Percentiles rank a stretch among this genome's conserved stretches.
Evolutionary conservation across 2,888 invertebrate genomes (phyloP).

Genomic region (Zhengitettix transpicula): DNA sequence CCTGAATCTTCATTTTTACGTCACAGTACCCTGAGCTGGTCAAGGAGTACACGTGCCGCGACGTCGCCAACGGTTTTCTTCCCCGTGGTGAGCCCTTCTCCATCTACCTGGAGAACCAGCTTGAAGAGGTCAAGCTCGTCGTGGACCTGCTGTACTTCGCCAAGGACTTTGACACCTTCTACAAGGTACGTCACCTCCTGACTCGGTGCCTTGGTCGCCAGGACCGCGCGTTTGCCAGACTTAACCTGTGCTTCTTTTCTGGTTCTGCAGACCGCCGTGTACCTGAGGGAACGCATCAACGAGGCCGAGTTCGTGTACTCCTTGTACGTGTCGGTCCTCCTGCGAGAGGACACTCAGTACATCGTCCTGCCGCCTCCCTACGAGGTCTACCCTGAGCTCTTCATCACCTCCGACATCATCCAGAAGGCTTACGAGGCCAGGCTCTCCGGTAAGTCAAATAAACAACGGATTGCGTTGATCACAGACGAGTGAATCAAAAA

Average conservation of each 20-base stretch:
- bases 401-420: constrained; percentile 40
- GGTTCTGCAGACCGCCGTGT: constrained; percentile 35
- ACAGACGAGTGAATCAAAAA: no score
- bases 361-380: constrained; percentile 33
- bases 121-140: constrained; percentile 30
- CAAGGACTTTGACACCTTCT: constrained; percentile 42
- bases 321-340: constrained; percentile 38
- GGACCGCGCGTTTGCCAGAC: no score
- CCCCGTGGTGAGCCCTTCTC: constrained; percentile 34
- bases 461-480: no score
- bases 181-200: constrained; percentile 20
- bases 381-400: constrained; percentile 47
- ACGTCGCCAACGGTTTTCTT: background rate
- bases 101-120: constrained; percentile 22
- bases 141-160: constrained; percentile 41
- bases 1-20: no score
- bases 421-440: constrained; percentile 25
- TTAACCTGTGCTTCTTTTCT: no score
- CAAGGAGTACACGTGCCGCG: background rate
- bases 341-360: constrained; percentile 37
- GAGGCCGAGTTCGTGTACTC: constrained; percentile 47
- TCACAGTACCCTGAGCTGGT: background rate
- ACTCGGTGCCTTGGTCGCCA: no score
- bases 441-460: constrained; percentile 3
- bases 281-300: constrained; percentile 45